Percentiles rank a stretch among this genome's conserved stretches.
Evolutionary conservation across 2,797 vertebrate genomes (phyloP).

Genomic region (Oreochromis grahami): DNA sequence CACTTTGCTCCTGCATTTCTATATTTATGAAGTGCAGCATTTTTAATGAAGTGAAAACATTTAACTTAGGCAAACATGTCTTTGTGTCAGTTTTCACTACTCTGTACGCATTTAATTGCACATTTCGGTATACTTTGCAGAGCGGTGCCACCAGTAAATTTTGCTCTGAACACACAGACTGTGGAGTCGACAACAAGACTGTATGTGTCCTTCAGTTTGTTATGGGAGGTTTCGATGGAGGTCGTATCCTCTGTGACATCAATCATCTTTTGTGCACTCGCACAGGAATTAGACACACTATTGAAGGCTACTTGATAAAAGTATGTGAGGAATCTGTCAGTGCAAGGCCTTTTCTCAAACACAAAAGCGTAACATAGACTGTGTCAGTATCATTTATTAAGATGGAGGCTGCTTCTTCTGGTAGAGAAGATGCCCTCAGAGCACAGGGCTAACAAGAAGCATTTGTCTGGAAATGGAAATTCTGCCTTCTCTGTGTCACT

Average conservation of each 20-base stretch:
- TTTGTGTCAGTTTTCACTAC: neutral
- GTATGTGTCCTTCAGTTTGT: neutral
- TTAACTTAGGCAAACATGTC: neutral
- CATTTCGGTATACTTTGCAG: neutral
- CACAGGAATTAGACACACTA: neutral
- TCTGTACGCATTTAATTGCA: neutral
- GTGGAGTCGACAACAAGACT: neutral
- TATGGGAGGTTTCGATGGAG: neutral
- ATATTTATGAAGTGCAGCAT: neutral
- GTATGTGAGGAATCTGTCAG: neutral
- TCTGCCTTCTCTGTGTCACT: neutral
- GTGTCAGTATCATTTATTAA: neutral
- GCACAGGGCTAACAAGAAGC: neutral
- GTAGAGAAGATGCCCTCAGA: neutral
- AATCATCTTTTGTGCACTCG: neutral
- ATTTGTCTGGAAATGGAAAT: neutral
- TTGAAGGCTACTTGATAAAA: neutral
- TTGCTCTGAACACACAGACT: neutral
- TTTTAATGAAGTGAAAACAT: neutral
- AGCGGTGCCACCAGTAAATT: neutral
- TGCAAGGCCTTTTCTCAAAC: neutral
- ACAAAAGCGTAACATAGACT: neutral
- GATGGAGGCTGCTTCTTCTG: neutral
- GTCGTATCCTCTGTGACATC: neutral
- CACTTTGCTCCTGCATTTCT: neutral